Evolutionary conservation across 2,113 vertebrate genomes (phyloP), one percentile per base, ranked within the genome.

Genomic region (Mesitornis unicolor): DNA sequence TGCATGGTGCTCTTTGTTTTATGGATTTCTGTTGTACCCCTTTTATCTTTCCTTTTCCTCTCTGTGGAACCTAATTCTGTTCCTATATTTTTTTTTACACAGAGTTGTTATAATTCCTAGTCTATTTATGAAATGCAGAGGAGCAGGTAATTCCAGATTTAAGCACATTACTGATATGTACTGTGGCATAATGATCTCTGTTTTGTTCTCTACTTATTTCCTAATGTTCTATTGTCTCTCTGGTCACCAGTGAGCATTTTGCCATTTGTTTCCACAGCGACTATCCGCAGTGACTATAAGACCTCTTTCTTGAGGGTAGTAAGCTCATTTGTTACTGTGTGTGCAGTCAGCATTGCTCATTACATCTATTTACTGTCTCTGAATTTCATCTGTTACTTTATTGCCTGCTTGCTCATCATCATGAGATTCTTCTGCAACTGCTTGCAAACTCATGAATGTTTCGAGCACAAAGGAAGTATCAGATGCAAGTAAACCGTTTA

Each of bases 21-120:
- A 38, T 4, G 15, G n/a, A 31, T 60, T 74, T 76, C 38, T 74
- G 2, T 63, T 75, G 11, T 45, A 54, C 3, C 3, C 4, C 4
- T 67, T 91, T 61, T 28, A 60, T 82, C 16, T 38, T 78, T 50
- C 19, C 10, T 45, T 82, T 47, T 71, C 31, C 33, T 85, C 40
- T 84, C 38, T 54, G 16, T 57, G 67, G 22, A 13, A 35, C 17
- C 33, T 78, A 45, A 38, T 64, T 61, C 5, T 64, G 22, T 29
- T 92, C 21, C 10, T 60, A 77, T 64, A 7, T 43, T 60, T 82
- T 43, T 60, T 82, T 80, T 63, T 20, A 45, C 24, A 28, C 6
- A 38, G 33, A 53, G 13, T 10, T 47, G 3, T 50, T 78, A 11
- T 17, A 0, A 3, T 40, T 73, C 2, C 38, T 33, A 59, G 7